Evolutionary conservation across 1,140 invertebrate genomes (phyloP), one percentile per base, ranked within the genome.

Genomic region (Diploscapter pachys): DNA sequence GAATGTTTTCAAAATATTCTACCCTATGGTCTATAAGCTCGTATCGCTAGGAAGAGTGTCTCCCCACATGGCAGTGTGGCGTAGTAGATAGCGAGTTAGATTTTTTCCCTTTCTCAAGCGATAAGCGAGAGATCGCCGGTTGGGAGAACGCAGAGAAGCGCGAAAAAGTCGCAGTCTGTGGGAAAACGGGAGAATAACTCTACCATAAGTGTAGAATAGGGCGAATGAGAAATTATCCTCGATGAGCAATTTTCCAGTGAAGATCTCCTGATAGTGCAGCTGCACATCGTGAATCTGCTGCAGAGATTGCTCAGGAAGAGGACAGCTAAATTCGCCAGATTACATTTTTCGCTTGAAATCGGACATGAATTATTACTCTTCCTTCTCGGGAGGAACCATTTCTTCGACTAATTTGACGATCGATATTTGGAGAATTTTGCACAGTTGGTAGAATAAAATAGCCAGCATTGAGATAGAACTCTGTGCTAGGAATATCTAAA

Each of bases 271-370:
- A n/a, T 74, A 74, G 61, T 74, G 73, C 48, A 74, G 59, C 63
- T 74, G 73, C 31, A 74, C 73, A 11, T 74, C 73, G 57, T 74
- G 73, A 13, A 74, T 74, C 63, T 74, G 73, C 63, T 74, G 73
- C 11, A 74, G 56, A 13, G 73, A 74, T 31, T 64, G 63, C 55
- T 74, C 73, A 4, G 73, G 73, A 50, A 74, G 31, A 9, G 73
- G 73, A 62, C 73, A 68, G 56, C 66, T 68, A 9, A 48, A 68
- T 55, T 5, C 11, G 8, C 52, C 9, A 31, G 31, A 50, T 31
- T 65, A 49, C 31, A 8, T 65, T 8, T 65, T 11, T 59, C 57
- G 9, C 57, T 59, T 31, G 9, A 11, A 11, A 59, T 59, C 13
- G 9, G 57, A 13, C 1, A 59, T 11, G 57, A 59, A 59, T 59